Conservation (phyloP, 2,888 invertebrate genomes). For the Tortricodes alternella region DNA sequence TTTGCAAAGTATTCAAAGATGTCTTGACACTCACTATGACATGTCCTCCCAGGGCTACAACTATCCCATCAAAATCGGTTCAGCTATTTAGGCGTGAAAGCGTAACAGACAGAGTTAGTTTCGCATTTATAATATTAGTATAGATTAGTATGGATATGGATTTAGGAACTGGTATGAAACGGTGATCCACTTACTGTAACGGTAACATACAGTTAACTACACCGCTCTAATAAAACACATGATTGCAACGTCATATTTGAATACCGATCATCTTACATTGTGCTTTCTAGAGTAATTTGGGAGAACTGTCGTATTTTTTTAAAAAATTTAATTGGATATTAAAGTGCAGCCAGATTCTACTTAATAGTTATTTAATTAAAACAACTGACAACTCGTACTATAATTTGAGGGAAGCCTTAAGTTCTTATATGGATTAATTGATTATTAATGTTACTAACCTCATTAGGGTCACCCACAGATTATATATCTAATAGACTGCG, state of each 20-base stretch:
- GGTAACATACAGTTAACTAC: slow-evolving; percentile 9
- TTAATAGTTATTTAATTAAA: slow-evolving; percentile 22
- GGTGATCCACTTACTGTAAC: not conserved
- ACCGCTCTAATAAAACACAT: slow-evolving; percentile 18
- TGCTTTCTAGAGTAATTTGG: slow-evolving; percentile 20
- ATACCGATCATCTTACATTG: slow-evolving; percentile 12
- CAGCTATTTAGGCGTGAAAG: too few species aligned
- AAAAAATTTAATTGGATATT: slow-evolving; percentile 1
- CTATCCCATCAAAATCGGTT: too few species aligned
- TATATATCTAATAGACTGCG: too few species aligned
- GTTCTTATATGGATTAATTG: not conserved
- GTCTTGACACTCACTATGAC: too few species aligned
- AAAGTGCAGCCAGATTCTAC: slow-evolving; percentile 11
- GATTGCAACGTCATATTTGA: slow-evolving; percentile 12
- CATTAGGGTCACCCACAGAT: too few species aligned
- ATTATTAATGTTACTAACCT: not conserved
- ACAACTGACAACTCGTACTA: not conserved
- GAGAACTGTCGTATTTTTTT: slow-evolving; percentile 14
- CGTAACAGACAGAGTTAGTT: too few species aligned
- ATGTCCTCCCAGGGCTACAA: too few species aligned
- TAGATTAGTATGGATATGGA: too few species aligned
- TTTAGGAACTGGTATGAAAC: too few species aligned
- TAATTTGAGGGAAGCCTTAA: too few species aligned
- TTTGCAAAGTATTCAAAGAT: too few species aligned
- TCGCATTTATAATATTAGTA: too few species aligned